These are phyloP conservation scores for Nanger granti DNA, from an alignment of 2,113 vertebrate species.

Conservation along the genomic window DNA sequence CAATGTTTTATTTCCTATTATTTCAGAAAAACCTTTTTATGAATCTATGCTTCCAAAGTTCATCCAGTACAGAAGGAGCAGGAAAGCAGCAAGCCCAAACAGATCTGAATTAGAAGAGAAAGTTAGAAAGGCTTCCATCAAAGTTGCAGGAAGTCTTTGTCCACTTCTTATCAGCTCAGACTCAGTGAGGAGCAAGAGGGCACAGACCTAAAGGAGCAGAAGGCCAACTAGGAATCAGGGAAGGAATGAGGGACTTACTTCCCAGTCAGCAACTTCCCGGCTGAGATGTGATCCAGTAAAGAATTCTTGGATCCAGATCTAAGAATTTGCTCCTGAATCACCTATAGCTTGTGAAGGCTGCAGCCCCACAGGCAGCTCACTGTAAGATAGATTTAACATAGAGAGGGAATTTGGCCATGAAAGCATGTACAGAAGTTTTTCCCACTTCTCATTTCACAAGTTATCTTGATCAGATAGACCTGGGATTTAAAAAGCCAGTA, in stretches of 20 bases:
- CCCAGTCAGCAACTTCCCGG: background rate
- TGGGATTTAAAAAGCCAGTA: background rate
- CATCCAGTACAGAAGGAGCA: background rate
- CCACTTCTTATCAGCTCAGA: background rate
- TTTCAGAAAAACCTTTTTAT: background rate
- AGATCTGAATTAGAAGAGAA: background rate
- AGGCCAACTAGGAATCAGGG: background rate
- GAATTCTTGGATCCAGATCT: no score
- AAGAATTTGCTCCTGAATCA: background rate
- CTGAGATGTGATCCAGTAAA: background rate
- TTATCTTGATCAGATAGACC: background rate
- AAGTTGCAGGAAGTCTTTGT: background rate
- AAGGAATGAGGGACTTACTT: background rate
- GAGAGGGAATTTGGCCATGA: background rate
- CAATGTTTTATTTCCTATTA: background rate
- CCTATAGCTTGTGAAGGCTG: background rate
- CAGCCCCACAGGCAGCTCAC: background rate
- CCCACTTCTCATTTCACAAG: background rate
- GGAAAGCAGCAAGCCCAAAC: background rate
- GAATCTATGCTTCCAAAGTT: background rate
- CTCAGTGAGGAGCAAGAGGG: background rate
- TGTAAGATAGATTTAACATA: background rate
- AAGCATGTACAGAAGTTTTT: background rate
- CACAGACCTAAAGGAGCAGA: rapidly evolving
- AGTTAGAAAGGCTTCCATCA: background rate